Evolutionary conservation across 2,888 invertebrate species (phyloP).

Genomic region (Heliconius ismenius): DNA sequence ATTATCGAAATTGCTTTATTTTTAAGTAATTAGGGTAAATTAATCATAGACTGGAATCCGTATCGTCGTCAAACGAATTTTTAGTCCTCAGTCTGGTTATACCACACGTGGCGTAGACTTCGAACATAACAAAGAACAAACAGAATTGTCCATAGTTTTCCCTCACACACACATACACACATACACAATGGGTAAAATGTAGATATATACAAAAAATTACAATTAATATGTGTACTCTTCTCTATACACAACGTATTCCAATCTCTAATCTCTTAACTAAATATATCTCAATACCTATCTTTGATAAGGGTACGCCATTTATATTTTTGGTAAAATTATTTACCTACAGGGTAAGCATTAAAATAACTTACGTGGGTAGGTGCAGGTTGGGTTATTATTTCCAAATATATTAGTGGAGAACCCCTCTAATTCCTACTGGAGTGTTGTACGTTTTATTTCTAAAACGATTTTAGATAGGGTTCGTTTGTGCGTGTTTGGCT

Average conservation of each 20-base stretch:
- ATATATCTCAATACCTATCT: not conserved
- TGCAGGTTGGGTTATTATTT: constrained; percentile 66
- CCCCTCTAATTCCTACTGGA: constrained; percentile 72
- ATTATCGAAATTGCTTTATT: constrained; percentile 4
- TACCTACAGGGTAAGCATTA: constrained; percentile 38
- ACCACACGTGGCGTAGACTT: no score
- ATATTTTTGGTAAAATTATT: constrained; percentile 26
- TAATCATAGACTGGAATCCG: not conserved
- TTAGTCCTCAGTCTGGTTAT: no score
- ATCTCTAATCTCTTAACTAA: not conserved
- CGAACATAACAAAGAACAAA: not conserved
- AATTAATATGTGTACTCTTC: not conserved
- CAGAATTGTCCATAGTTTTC: not conserved
- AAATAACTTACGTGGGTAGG: constrained; percentile 45
- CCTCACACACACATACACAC: no score
- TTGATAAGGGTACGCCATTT: constrained; percentile 18
- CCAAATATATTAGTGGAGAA: constrained; percentile 75
- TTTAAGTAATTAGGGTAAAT: not conserved
- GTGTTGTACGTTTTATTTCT: constrained; percentile 74
- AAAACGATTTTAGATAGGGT: constrained; percentile 79
- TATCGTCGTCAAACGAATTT: no score
- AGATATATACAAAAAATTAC: not conserved
- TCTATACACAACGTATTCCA: not conserved
- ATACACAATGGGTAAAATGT: no score
- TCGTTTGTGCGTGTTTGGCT: constrained; percentile 51